A percentile compares a stretch with the other conserved stretches of the same genome.
These are phyloP conservation scores for Chitala chitala DNA, from an alignment of 2,113 vertebrate species.

Conservation along the genomic window DNA sequence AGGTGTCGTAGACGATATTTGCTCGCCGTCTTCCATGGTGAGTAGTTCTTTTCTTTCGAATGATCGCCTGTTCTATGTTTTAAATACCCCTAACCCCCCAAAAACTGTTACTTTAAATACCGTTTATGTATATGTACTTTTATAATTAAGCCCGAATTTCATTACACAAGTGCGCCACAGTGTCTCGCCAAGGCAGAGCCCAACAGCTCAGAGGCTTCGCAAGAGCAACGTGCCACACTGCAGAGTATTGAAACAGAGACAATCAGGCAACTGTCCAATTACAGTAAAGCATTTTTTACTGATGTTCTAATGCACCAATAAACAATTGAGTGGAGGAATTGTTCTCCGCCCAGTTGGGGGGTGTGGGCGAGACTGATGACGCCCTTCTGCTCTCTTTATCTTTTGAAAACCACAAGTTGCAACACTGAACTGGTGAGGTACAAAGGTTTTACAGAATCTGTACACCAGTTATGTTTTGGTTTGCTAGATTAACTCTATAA, in stretches of 20 bases:
- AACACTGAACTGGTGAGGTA: background rate
- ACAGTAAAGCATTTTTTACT: constrained; percentile 26
- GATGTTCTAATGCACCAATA: constrained; percentile 43
- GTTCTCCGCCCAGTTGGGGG: constrained; percentile 15
- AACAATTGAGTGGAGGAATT: background rate
- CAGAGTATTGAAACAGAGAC: constrained; percentile 36
- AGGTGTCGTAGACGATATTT: constrained; percentile 55
- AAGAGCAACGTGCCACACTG: constrained; percentile 31
- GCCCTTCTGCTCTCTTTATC: constrained; percentile 24
- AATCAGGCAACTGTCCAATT: constrained; percentile 48
- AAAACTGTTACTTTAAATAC: background rate
- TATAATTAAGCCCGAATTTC: constrained; percentile 4
- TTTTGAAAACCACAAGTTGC: background rate
- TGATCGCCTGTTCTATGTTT: background rate
- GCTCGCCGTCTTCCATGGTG: constrained; percentile 59
- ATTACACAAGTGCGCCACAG: constrained; percentile 40
- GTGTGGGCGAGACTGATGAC: constrained; percentile 9
- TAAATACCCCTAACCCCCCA: background rate
- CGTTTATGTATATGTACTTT: no score
- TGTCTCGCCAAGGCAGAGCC: constrained; percentile 31
- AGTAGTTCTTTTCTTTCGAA: constrained; percentile 29
- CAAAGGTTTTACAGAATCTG: no score
- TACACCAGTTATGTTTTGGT: no score
- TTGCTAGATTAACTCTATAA: no score
- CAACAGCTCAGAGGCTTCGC: constrained; percentile 10